Base-by-base conservation (phyloP, 2,113 vertebrate species). In the human region DNA sequence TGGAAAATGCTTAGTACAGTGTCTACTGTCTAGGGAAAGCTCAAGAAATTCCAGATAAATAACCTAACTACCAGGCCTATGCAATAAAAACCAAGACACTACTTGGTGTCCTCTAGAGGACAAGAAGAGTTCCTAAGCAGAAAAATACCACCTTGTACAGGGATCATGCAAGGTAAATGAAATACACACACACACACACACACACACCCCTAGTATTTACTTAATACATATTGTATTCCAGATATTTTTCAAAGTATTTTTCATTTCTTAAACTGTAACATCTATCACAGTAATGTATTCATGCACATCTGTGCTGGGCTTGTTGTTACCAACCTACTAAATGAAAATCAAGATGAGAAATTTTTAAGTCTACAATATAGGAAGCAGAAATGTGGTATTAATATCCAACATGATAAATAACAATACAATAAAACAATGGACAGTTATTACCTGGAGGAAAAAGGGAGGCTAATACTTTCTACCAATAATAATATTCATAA, bases 1-100 rank as follows among this genome's bases (percentile, higher is more conserved):
- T 61, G 27, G 20, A 50, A 64, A 88, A 40, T 90, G 52, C 59
- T 82, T 81, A 43, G 10, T 64, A 70, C 25, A 78, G 2, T 81
- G 17, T 11, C 38, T 57, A 27, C 13, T 73, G 35, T 55, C 20
- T 59, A 50, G 18, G 10, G 38, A 66, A 6, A 48, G 30, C 20
- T 93, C 61, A 61, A 38, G 16, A 93, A 80, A 95, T 80, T 50
- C 52, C n/a, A 93, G 40, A 25, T 81, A 95, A 88, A 45, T 84
- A 66, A 59, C 22, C 82, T 72, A 79, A 87, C 23, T 91, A 66
- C 3, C 75, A 40, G 18, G 70, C 18, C 27, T 45, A n/a, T 80
- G 23, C 8, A 94, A 35, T 40, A 73, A 93, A 84, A 90, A 52
- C 32, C 35, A 94, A 50, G 23, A 68, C 17, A 55, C 35, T 32